Base-by-base conservation (phyloP, 1,140 invertebrate genomes). In the Cryptotermes secundus region DNA sequence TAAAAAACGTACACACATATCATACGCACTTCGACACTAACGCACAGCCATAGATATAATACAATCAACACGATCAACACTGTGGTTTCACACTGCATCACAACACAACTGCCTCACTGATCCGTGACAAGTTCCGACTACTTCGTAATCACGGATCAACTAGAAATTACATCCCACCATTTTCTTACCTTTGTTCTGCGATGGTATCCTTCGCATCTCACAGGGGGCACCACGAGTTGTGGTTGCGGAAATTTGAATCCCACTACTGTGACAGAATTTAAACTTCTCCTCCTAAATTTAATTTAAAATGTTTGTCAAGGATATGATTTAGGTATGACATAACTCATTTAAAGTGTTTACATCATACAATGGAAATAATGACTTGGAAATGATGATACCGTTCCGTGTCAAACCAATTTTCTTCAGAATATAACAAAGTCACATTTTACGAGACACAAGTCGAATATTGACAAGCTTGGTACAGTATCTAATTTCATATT, bases 151-250 rank as follows among this genome's bases (percentile, higher is more conserved):
- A 81, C 80, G 34, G 34, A 3, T 31, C 72, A 3, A 72, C 59
- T 38, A 36, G 9, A 9, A 35, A 36, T 19, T 34, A 36, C 80
- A 19, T 36, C 81, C 45, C 42, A 24, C 35, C 59, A 72, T 38
- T 72, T 84, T 85, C 85, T 88, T 82, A 90, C 90, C 88, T 90
- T 90, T 90, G 88, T 89, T 89, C 86, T 89, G 89, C 86, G 88
- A 88, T 89, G 89, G 89, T 89, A 89, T 90, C 80, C 89, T 90
- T 86, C 90, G 89, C 90, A 90, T 90, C 85, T 90, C 90, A 90
- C 87, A 90, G 87, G 87, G 86, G 87, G 42, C 79, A 81, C 42
- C 83, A 84, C 72, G 10, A 35, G 81, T 24, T 82, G 7, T 82
- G 42, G 81, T 42, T 80, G 59, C 83, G 31, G 19, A n/a, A 80